Percentiles rank a stretch among this genome's conserved stretches.
Evolutionary conservation across 2,888 invertebrate species (phyloP).

Genomic region (Drosophila algonquin): DNA sequence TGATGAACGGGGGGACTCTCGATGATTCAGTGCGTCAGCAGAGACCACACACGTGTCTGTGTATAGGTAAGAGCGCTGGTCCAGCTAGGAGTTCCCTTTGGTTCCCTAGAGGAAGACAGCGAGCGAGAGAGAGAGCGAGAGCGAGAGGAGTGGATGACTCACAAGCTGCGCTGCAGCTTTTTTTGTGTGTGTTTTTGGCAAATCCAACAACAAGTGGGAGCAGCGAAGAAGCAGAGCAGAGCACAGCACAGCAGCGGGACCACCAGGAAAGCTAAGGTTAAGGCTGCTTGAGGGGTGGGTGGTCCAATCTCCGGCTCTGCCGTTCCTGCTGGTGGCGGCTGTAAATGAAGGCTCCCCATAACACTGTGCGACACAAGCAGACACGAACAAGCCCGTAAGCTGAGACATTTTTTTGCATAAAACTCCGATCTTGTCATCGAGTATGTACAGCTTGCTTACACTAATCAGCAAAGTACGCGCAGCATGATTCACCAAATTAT

Average conservation of each 20-base stretch:
- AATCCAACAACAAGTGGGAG: slow-evolving; percentile 63
- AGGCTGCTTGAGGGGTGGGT: slow-evolving; percentile 76
- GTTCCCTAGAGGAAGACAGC: slow-evolving; percentile 19
- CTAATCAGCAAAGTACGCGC: slow-evolving; percentile 1
- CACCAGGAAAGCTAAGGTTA: slow-evolving; percentile 56
- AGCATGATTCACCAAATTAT: neutral
- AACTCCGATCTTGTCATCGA: slow-evolving; percentile 10
- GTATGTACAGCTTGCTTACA: slow-evolving; percentile 12
- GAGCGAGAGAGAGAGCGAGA: slow-evolving; percentile 14
- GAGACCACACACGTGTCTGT: slow-evolving; percentile 64
- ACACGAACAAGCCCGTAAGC: slow-evolving; percentile 23
- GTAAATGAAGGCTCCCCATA: slow-evolving; percentile 57
- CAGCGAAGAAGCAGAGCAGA: slow-evolving; percentile 22
- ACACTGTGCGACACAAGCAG: slow-evolving; percentile 43
- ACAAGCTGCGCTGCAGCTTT: slow-evolving; percentile 58
- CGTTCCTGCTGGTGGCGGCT: slow-evolving; percentile 52
- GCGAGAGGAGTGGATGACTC: slow-evolving; percentile 55
- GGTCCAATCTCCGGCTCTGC: slow-evolving; percentile 56
- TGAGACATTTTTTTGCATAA: slow-evolving; percentile 25
- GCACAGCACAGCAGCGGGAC: slow-evolving; percentile 48
- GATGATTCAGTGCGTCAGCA: slow-evolving; percentile 77
- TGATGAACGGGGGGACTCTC: slow-evolving; percentile 12
- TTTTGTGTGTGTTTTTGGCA: slow-evolving; percentile 51
- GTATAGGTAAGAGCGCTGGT: slow-evolving; percentile 27
- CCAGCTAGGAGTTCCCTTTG: slow-evolving; percentile 70